Percentiles rank a stretch among this genome's conserved stretches.
These are phyloP conservation scores for Pangasius mekongensis DNA, from an alignment of 2,797 vertebrate genomes.

Conservation along the genomic window DNA sequence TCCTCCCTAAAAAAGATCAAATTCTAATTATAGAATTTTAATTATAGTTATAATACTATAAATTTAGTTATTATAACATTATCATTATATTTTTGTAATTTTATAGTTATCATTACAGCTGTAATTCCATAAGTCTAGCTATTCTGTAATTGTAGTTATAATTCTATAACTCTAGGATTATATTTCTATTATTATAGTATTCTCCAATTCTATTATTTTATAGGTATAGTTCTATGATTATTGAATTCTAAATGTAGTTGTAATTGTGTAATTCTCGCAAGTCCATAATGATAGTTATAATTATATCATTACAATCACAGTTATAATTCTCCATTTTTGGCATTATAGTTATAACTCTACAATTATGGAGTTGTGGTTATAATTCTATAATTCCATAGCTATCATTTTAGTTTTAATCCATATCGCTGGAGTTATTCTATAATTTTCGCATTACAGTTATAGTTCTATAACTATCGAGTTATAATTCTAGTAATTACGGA, in stretches of 20 bases:
- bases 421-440: neutral
- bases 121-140: neutral
- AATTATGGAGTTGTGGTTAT: neutral
- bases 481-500: neutral
- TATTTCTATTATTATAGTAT: neutral
- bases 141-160: neutral
- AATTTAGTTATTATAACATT: neutral
- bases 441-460: neutral
- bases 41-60: neutral
- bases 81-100: neutral
- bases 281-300: neutral
- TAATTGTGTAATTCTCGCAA: no score
- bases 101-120: neutral
- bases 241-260: neutral
- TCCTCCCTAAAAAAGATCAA: neutral
- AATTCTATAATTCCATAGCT: no score
- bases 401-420: neutral
- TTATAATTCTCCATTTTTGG: neutral
- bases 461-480: neutral
- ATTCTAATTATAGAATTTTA: neutral
- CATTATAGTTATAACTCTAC: neutral
- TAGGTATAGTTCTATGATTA: no score
- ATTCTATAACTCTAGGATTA: neutral
- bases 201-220: neutral
- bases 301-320: neutral